Conservation (phyloP, 2,797 vertebrate species). For the Centropyge bicolor region DNA sequence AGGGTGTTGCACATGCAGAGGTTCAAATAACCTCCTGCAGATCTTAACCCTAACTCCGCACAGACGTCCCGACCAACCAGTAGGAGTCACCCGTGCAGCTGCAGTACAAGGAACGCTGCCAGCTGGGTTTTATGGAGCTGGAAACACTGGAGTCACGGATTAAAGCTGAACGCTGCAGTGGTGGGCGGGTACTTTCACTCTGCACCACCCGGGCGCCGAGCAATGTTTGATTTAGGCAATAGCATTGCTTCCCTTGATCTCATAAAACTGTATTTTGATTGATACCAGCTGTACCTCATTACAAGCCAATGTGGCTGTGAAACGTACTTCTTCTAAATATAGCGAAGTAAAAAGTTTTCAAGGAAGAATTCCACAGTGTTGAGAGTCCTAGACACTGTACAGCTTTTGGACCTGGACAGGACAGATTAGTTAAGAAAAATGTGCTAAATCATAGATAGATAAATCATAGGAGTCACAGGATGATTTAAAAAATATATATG, state of each 20-base stretch:
- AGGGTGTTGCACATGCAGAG: slow-evolving; percentile 32
- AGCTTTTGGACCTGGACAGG: not conserved
- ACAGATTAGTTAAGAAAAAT: not conserved
- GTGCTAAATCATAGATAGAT: not conserved
- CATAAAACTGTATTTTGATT: not conserved
- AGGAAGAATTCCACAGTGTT: not conserved
- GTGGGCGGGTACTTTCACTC: slow-evolving; percentile 1
- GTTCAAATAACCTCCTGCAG: slow-evolving; percentile 51
- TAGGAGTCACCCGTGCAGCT: slow-evolving; percentile 44
- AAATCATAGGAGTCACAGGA: not conserved
- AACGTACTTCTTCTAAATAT: not conserved
- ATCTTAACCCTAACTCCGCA: slow-evolving; percentile 26
- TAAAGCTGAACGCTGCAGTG: slow-evolving; percentile 13
- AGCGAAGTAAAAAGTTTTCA: not conserved
- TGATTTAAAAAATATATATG: not conserved
- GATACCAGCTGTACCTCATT: not conserved
- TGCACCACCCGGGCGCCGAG: not conserved
- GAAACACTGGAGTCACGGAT: slow-evolving; percentile 30
- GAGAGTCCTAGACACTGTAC: not conserved
- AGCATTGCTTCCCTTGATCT: slow-evolving; percentile 6
- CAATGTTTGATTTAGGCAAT: not conserved
- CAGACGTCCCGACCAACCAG: slow-evolving; percentile 30
- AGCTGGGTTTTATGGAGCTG: slow-evolving; percentile 36
- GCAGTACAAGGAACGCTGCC: slow-evolving; percentile 28
- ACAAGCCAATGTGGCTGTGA: not conserved